Conservation (phyloP, 1,140 invertebrate species). For the Atta cephalotes region DNA sequence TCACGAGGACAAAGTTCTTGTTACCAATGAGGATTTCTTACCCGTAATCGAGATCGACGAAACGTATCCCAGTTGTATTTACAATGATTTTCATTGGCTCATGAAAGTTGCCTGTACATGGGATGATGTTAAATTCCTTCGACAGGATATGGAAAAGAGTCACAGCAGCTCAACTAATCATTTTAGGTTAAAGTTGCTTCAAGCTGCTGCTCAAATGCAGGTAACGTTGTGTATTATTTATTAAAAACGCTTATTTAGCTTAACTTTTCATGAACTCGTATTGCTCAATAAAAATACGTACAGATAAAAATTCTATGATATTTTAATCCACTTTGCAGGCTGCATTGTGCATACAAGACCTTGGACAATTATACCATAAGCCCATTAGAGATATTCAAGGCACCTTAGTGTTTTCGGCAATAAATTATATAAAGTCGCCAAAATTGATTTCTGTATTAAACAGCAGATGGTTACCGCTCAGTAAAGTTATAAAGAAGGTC, state of each 20-base stretch:
- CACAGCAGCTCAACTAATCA: slow-evolving; percentile 94
- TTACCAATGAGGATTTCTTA: slow-evolving; percentile 98
- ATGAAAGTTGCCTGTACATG: slow-evolving; percentile 98
- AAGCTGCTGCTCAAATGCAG: slow-evolving; percentile 97
- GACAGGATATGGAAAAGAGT: slow-evolving; percentile 97
- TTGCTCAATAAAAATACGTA: background rate
- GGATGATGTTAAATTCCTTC: slow-evolving; percentile 96
- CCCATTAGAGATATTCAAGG: slow-evolving; percentile 95
- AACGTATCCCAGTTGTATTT: slow-evolving; percentile 95
- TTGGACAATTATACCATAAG: slow-evolving; percentile 97
- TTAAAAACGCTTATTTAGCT: background rate
- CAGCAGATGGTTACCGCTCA: slow-evolving; percentile 95
- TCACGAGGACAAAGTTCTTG: slow-evolving; percentile 97
- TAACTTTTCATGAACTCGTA: too few species aligned
- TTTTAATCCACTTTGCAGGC: slow-evolving; percentile 83
- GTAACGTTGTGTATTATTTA: slow-evolving; percentile 82
- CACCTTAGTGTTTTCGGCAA: slow-evolving; percentile 95
- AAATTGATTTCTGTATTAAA: slow-evolving; percentile 95
- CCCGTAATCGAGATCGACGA: slow-evolving; percentile 99
- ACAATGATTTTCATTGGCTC: slow-evolving; percentile 98
- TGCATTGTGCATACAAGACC: slow-evolving; percentile 95
- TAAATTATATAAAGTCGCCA: slow-evolving; percentile 93
- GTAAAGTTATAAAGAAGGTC: slow-evolving; percentile 90
- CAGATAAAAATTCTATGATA: background rate
- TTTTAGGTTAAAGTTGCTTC: slow-evolving; percentile 96